phyloP scores from a whole-genome alignment of 2,888 invertebrate species.

The Esperia sulphurella region DNA sequence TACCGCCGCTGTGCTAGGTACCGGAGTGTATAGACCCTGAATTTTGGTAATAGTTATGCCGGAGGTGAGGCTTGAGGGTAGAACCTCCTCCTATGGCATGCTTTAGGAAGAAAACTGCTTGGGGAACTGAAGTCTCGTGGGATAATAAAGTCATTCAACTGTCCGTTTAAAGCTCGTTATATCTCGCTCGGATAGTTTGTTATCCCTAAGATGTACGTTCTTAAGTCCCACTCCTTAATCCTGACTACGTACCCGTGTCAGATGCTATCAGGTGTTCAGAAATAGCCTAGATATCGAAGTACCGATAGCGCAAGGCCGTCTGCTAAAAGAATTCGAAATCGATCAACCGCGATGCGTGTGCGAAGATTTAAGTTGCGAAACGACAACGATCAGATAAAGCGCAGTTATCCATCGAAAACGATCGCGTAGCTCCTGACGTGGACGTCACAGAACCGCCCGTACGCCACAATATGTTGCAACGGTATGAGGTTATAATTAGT shows the following conservation, averaged over 20 bases:
- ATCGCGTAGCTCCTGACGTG: slow-evolving; percentile 42
- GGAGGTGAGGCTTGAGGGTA: too few relatives aligned
- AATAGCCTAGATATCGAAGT: slow-evolving; percentile 40
- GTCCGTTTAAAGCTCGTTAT: too few relatives aligned
- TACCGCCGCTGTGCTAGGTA: too few relatives aligned
- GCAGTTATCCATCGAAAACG: slow-evolving; percentile 49
- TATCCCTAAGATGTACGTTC: too few relatives aligned
- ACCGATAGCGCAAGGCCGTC: slow-evolving; percentile 49
- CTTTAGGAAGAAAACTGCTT: too few relatives aligned
- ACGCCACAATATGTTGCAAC: slow-evolving; percentile 36
- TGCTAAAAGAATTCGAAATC: slow-evolving; percentile 43
- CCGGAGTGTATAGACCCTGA: too few relatives aligned
- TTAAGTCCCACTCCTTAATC: too few relatives aligned
- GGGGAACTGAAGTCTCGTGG: too few relatives aligned
- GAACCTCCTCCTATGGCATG: too few relatives aligned
- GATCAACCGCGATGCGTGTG: slow-evolving; percentile 49
- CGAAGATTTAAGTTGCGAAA: slow-evolving; percentile 58
- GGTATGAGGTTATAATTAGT: slow-evolving; percentile 58
- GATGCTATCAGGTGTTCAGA: slow-evolving; percentile 50
- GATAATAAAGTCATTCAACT: too few relatives aligned
- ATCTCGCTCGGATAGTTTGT: too few relatives aligned
- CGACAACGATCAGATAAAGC: slow-evolving; percentile 58
- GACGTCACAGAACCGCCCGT: slow-evolving; percentile 17
- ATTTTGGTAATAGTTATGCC: too few relatives aligned
- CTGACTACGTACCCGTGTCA: slow-evolving; percentile 13